phyloP scores from a whole-genome alignment of 2,888 invertebrate genomes.

The Hoplodrina blanda region DNA sequence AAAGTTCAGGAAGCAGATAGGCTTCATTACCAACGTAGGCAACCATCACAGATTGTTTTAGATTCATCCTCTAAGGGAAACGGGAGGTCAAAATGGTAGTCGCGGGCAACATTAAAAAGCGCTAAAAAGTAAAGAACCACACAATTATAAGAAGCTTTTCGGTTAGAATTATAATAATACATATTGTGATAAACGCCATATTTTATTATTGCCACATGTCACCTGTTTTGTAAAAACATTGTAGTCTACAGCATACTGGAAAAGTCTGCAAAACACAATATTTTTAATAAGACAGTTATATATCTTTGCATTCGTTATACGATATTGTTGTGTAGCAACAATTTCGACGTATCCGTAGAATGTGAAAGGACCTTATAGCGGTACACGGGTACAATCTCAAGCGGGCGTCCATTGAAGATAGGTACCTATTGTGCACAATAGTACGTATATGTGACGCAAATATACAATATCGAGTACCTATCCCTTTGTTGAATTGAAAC shows the following conservation, averaged over 20 bases:
- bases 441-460: constrained; percentile 21
- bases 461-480: constrained; percentile 42
- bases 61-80: constrained; percentile 18
- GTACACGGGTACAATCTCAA: constrained; percentile 20
- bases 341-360: constrained; percentile 8
- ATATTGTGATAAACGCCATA: too few species aligned
- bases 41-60: constrained; percentile 24
- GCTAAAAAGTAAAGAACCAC: constrained; percentile 10
- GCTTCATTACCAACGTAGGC: constrained; percentile 20
- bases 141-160: not conserved
- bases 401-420: constrained; percentile 19
- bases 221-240: too few species aligned
- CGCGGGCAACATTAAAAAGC: constrained; percentile 18
- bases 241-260: not conserved
- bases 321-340: not conserved
- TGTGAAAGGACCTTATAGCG: constrained; percentile 16
- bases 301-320: not conserved
- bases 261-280: not conserved
- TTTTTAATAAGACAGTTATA: not conserved
- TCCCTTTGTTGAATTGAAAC: constrained; percentile 53
- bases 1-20: constrained; percentile 14
- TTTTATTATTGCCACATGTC: too few species aligned
- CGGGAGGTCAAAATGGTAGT: constrained; percentile 11
- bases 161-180: not conserved
- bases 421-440: constrained; percentile 26